phyloP scores from a whole-genome alignment of 2,797 vertebrate species.

The Taeniopygia guttata region DNA sequence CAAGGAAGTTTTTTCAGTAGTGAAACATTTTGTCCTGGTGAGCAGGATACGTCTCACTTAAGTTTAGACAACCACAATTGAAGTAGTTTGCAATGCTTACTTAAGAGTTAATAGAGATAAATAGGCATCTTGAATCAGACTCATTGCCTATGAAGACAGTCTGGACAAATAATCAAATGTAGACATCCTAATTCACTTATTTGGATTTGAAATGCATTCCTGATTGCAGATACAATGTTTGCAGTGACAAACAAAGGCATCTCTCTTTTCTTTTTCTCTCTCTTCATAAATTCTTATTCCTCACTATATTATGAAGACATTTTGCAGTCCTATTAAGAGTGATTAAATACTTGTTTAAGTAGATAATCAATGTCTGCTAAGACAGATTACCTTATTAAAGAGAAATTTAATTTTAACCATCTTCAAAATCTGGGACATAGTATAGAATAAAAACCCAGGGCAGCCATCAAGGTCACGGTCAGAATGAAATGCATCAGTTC shows the following conservation, averaged over 20 bases:
- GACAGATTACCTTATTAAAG: conserved; percentile 49
- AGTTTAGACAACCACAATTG: neutral
- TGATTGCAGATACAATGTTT: neutral
- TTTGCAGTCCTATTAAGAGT: conserved; percentile 2
- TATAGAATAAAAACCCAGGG: neutral
- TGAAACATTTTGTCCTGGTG: neutral
- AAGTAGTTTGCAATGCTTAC: neutral
- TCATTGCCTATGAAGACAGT: neutral
- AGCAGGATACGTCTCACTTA: neutral
- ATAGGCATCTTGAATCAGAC: neutral
- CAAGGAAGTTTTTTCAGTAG: neutral
- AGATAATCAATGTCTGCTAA: conserved; percentile 52
- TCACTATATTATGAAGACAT: neutral
- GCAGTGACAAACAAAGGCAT: neutral
- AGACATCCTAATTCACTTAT: conserved; percentile 1
- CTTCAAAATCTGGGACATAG: neutral
- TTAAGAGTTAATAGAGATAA: conserved; percentile 13
- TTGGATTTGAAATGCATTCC: neutral
- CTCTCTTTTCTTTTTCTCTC: neutral
- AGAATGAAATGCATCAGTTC: neutral
- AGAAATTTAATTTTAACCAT: conserved; percentile 37
- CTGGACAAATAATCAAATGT: conserved; percentile 10
- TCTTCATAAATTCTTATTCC: neutral
- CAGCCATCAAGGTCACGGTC: neutral
- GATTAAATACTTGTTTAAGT: conserved; percentile 51